Evolutionary conservation across 2,888 invertebrate genomes (phyloP).

Genomic region (Noctua comes): DNA sequence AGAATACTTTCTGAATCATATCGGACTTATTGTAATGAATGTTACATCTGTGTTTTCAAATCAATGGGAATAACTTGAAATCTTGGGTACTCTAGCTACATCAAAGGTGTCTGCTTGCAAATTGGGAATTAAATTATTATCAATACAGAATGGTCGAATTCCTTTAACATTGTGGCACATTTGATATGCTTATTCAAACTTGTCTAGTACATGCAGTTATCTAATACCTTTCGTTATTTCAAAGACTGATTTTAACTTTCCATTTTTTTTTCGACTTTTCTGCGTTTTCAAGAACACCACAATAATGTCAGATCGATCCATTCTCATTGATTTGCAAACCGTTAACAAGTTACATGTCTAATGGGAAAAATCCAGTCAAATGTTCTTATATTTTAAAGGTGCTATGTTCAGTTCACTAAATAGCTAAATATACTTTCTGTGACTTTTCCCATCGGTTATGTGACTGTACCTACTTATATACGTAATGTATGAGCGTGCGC

Average conservation of each 20-base stretch:
- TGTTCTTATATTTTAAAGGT: slow-evolving; percentile 16
- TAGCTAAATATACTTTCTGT: slow-evolving; percentile 39
- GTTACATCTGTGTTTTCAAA: slow-evolving; percentile 27
- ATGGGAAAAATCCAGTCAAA: slow-evolving; percentile 69
- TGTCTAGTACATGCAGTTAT: background rate
- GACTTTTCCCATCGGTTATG: slow-evolving; percentile 56
- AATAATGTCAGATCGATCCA: background rate
- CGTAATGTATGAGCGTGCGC: slow-evolving; percentile 48
- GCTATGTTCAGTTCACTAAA: slow-evolving; percentile 31
- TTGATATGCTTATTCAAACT: background rate
- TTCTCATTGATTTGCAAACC: slow-evolving; percentile 34
- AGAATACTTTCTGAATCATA: slow-evolving; percentile 31
- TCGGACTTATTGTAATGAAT: slow-evolving; percentile 44
- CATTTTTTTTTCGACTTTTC: background rate
- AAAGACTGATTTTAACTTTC: background rate
- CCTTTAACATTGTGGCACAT: background rate
- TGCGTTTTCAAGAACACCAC: background rate
- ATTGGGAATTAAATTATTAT: slow-evolving; percentile 1
- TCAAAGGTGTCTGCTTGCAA: background rate
- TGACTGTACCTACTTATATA: slow-evolving; percentile 55
- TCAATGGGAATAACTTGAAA: slow-evolving; percentile 29
- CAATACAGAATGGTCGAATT: background rate
- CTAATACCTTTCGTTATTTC: background rate
- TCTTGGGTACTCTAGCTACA: no score
- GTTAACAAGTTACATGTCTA: slow-evolving; percentile 56